phyloP scores from a whole-genome alignment of 1,140 invertebrate genomes.

The Pogonomyrmex californicus region DNA sequence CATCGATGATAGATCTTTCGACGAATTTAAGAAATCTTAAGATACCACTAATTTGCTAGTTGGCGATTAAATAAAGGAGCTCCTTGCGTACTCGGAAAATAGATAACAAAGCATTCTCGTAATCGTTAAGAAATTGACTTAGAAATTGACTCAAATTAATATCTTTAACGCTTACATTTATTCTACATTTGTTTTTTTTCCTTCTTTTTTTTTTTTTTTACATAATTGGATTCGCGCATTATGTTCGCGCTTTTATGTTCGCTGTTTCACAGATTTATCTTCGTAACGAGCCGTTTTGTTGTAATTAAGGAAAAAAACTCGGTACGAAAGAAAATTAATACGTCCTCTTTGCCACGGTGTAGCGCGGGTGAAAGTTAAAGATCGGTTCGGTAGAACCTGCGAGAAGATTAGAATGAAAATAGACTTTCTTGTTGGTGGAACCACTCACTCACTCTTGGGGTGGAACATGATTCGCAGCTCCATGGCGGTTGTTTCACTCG shows the following conservation, averaged over 20 bases:
- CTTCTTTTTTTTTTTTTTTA: neutral
- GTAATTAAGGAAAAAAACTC: constrained; percentile 9
- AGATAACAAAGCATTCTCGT: too few relatives aligned
- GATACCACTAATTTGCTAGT: too few relatives aligned
- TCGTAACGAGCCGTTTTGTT: neutral
- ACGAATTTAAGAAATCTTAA: neutral
- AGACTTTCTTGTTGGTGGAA: constrained; percentile 20
- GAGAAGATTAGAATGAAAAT: constrained; percentile 39
- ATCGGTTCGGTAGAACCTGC: neutral
- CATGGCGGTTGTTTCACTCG: constrained; percentile 37
- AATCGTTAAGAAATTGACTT: too few relatives aligned
- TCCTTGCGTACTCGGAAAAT: too few relatives aligned
- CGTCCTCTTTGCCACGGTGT: neutral
- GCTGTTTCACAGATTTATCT: neutral
- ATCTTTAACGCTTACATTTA: too few relatives aligned
- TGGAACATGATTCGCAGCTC: constrained; percentile 16
- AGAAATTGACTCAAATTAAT: too few relatives aligned
- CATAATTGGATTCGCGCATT: neutral
- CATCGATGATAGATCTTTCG: neutral
- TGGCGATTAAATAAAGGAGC: too few relatives aligned
- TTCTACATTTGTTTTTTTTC: neutral
- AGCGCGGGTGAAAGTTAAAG: constrained; percentile 51
- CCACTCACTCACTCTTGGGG: constrained; percentile 2
- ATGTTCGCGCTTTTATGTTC: neutral
- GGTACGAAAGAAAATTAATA: constrained; percentile 11